Conservation (phyloP, 1,140 invertebrate genomes). For the Drosophila nannoptera region DNA sequence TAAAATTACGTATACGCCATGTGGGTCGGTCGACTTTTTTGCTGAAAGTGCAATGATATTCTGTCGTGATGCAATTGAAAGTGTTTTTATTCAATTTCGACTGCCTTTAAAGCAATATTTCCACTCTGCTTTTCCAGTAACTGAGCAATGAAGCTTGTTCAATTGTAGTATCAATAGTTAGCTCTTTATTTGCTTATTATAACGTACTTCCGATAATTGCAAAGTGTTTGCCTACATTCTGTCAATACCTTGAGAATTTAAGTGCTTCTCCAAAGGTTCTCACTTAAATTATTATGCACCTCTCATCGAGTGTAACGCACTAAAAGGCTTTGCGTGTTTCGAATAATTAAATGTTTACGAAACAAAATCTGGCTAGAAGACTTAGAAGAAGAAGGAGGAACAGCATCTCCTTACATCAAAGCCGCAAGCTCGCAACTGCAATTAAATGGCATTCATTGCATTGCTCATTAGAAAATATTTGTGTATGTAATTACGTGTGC, state of each 20-base stretch:
- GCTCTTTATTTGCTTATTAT: neutral
- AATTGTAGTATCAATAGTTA: neutral
- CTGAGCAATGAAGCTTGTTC: neutral
- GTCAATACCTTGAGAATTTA: slow-evolving; percentile 6
- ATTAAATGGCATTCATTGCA: slow-evolving; percentile 71
- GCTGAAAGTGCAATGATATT: neutral
- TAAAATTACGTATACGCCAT: slow-evolving; percentile 35
- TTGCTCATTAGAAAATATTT: slow-evolving; percentile 73
- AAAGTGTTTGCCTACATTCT: slow-evolving; percentile 3
- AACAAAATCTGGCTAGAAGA: neutral
- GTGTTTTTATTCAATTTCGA: too few relatives aligned
- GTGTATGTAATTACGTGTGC: slow-evolving; percentile 67
- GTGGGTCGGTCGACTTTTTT: slow-evolving; percentile 56
- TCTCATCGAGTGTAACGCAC: neutral
- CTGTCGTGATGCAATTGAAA: neutral
- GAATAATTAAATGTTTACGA: slow-evolving; percentile 7
- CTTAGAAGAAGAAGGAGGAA: slow-evolving; percentile 25
- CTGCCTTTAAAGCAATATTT: too few relatives aligned
- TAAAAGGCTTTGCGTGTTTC: slow-evolving; percentile 40
- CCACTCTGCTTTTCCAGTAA: too few relatives aligned
- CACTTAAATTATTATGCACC: neutral
- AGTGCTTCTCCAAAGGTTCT: slow-evolving; percentile 5
- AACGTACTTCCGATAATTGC: neutral
- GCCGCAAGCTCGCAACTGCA: slow-evolving; percentile 30
- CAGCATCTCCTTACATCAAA: slow-evolving; percentile 50